phyloP scores from a whole-genome alignment of 2,888 invertebrate genomes.

The Drosophila niveifrons region DNA sequence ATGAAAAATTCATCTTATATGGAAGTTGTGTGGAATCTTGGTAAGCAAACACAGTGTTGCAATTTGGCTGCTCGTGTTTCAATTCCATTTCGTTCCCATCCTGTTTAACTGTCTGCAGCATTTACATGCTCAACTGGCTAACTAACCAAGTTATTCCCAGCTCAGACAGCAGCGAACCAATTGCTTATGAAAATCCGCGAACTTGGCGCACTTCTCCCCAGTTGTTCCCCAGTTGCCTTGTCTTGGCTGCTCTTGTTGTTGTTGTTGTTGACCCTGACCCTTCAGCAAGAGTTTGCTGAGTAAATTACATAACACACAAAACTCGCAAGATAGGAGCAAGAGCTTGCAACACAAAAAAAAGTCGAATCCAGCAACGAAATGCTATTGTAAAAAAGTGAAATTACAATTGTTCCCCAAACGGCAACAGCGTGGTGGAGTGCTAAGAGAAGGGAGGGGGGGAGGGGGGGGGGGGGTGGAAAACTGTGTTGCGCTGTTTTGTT shows the following conservation, averaged over 20 bases:
- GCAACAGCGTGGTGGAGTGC: background rate
- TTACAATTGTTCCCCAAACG: slow-evolving; percentile 59
- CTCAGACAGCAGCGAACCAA: slow-evolving; percentile 9
- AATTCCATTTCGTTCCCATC: no score
- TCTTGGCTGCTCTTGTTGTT: no score
- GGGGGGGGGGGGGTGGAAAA: background rate
- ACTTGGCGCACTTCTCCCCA: background rate
- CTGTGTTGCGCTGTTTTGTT: slow-evolving; percentile 12
- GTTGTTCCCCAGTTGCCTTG: background rate
- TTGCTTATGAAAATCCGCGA: slow-evolving; percentile 17
- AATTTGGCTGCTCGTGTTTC: no score
- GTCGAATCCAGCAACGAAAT: background rate
- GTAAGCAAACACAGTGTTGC: no score
- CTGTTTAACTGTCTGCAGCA: background rate
- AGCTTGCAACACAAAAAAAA: background rate
- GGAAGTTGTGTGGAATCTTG: no score
- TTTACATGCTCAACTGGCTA: background rate
- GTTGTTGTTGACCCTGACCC: slow-evolving; percentile 41
- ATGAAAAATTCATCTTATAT: no score
- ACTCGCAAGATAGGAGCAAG: background rate
- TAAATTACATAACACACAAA: slow-evolving; percentile 34
- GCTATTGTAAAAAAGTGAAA: slow-evolving; percentile 50
- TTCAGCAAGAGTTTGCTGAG: slow-evolving; percentile 10
- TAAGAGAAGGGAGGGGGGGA: background rate
- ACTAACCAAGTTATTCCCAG: background rate